Percentiles rank a stretch among this genome's conserved stretches.
Evolutionary conservation across 2,113 vertebrate genomes (phyloP).

Genomic region (Apus apus): DNA sequence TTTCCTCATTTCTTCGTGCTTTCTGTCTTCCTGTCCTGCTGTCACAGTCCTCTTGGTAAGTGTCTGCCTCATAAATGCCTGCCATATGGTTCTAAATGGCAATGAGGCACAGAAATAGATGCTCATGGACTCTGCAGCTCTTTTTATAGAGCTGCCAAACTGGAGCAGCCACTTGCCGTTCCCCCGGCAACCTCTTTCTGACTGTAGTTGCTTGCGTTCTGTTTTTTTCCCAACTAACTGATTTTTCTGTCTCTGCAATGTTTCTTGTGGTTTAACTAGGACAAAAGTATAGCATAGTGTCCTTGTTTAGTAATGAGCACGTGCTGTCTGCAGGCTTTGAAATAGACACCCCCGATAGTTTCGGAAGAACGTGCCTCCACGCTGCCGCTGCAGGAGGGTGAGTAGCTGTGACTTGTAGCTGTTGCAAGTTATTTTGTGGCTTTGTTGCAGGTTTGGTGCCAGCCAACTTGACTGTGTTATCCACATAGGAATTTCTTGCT

Average conservation of each 20-base stretch:
- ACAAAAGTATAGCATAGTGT: conserved; percentile 94
- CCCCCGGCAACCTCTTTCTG: conserved; percentile 75
- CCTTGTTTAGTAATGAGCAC: conserved; percentile 92
- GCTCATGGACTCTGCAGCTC: conserved; percentile 43
- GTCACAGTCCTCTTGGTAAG: conserved; percentile 15
- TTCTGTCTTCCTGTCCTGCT: conserved; percentile 46
- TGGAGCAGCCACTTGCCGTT: conserved; percentile 64
- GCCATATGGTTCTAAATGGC: conserved; percentile 44
- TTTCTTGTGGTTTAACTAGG: conserved; percentile 86
- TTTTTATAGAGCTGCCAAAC: conserved; percentile 62
- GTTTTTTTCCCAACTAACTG: conserved; percentile 78
- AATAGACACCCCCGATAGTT: conserved; percentile 94
- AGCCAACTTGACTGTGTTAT: background rate
- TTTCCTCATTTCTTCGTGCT: conserved; percentile 20
- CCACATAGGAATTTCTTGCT: background rate
- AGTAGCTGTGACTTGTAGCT: conserved; percentile 55
- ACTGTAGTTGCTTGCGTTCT: conserved; percentile 73
- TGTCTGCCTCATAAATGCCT: conserved; percentile 48
- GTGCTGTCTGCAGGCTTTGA: conserved; percentile 98
- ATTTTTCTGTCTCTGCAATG: conserved; percentile 83
- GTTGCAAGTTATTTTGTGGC: background rate
- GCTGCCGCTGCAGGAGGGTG: conserved; percentile 97
- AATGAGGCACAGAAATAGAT: conserved; percentile 30
- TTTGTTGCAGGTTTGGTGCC: background rate
- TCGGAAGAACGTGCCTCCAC: conserved; percentile 96